Conservation (phyloP, 2,113 vertebrate genomes). For the Corythornis vintsioides region DNA sequence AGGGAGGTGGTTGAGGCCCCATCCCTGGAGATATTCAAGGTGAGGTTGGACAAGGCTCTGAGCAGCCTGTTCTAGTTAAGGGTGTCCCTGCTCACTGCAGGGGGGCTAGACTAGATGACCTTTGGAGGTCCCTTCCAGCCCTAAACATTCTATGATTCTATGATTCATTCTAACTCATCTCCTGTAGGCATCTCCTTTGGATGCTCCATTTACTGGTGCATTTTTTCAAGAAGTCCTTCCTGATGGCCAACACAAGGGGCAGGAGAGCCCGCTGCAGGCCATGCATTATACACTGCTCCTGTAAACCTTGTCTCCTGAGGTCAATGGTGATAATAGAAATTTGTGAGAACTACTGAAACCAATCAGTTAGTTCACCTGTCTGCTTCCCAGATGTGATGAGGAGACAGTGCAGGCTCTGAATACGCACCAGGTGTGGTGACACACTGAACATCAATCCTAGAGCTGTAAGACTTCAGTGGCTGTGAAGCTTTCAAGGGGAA, state of each 20-base stretch:
- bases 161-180: neutral
- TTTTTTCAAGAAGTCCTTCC: neutral
- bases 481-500: neutral
- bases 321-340: neutral
- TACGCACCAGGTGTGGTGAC: neutral
- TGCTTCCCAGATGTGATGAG: neutral
- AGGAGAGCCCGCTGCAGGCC: neutral
- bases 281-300: neutral
- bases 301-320: neutral
- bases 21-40: too few species aligned
- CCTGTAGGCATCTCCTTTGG: neutral
- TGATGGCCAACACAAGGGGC: neutral
- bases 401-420: neutral
- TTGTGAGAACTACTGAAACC: neutral
- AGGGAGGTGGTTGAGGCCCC: too few species aligned
- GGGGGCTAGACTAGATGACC: too few species aligned
- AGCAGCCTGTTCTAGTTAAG: too few species aligned
- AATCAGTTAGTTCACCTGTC: neutral
- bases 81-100: too few species aligned
- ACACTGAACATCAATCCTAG: neutral
- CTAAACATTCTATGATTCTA: too few species aligned
- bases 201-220: neutral
- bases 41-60: too few species aligned
- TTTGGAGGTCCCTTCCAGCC: too few species aligned
- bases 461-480: neutral